Evolutionary conservation across 2,888 invertebrate species (phyloP).

Genomic region (Orchesellides sinensis): DNA sequence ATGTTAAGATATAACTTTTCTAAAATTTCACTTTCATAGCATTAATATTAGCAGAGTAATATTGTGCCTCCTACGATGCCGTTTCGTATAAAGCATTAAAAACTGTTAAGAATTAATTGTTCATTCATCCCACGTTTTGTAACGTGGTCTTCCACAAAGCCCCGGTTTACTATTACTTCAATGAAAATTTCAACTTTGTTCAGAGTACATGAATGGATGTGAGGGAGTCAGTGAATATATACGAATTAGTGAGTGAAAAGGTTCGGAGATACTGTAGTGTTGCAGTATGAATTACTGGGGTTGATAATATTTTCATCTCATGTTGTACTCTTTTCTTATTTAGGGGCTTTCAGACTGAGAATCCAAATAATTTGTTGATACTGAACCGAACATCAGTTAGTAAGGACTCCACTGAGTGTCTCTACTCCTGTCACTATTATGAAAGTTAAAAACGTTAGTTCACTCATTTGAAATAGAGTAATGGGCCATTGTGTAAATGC

Average conservation of each 20-base stretch:
- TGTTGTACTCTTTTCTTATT: neutral
- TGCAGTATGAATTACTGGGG: conserved; percentile 36
- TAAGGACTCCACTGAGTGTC: neutral
- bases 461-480: conserved; percentile 23
- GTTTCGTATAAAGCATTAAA: conserved; percentile 11
- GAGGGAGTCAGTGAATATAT: conserved; percentile 25
- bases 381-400: neutral
- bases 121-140: conserved; percentile 49
- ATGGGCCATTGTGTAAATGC: conserved; percentile 1
- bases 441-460: neutral
- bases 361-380: neutral
- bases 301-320: conserved; percentile 34
- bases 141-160: conserved; percentile 31
- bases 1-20: too few species aligned
- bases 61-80: too few species aligned
- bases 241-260: conserved; percentile 21
- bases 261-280: conserved; percentile 17
- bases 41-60: too few species aligned
- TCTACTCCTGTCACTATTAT: conserved; percentile 6
- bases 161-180: conserved; percentile 1
- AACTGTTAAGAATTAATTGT: too few species aligned
- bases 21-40: too few species aligned
- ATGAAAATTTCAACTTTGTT: neutral
- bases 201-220: conserved; percentile 1
- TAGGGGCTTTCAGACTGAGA: neutral